Conservation (phyloP, 2,888 invertebrate species). For the Hoplodrina ambigua region DNA sequence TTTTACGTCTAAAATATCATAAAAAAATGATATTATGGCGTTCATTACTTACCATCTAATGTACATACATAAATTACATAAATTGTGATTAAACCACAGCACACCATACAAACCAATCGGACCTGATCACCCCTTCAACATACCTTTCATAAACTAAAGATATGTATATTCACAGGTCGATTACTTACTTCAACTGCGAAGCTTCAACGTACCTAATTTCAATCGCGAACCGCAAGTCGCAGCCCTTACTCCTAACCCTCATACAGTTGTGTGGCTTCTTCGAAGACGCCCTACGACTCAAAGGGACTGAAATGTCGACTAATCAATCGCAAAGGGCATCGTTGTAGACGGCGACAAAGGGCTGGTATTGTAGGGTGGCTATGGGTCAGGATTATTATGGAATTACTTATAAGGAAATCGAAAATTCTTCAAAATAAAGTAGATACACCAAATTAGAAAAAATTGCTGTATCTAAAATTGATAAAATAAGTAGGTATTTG, state of each 20-base stretch:
- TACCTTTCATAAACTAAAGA: conserved; percentile 4
- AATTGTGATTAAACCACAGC: neutral
- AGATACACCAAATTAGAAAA: neutral
- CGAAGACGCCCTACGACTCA: conserved; percentile 83
- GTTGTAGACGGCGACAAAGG: conserved; percentile 80
- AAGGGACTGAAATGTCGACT: conserved; percentile 87
- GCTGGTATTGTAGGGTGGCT: conserved; percentile 62
- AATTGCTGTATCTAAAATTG: neutral
- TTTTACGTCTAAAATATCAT: too few species aligned
- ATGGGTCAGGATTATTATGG: conserved; percentile 17
- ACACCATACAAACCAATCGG: neutral
- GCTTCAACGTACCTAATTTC: conserved; percentile 53
- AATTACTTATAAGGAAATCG: neutral
- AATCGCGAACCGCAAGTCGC: conserved; percentile 54
- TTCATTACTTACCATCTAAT: too few species aligned
- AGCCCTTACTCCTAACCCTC: conserved; percentile 50
- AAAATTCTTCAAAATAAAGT: neutral
- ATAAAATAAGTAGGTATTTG: too few species aligned
- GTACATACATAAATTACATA: neutral
- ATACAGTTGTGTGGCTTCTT: conserved; percentile 74
- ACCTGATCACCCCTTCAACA: conserved; percentile 4
- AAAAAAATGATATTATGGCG: too few species aligned
- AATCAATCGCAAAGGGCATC: conserved; percentile 88
- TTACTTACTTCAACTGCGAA: conserved; percentile 36
- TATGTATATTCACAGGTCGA: conserved; percentile 1